Percentiles rank a stretch among this genome's conserved stretches.
These are phyloP conservation scores for Hyposoter dolosus DNA, from an alignment of 2,888 invertebrate genomes.

Conservation along the genomic window DNA sequence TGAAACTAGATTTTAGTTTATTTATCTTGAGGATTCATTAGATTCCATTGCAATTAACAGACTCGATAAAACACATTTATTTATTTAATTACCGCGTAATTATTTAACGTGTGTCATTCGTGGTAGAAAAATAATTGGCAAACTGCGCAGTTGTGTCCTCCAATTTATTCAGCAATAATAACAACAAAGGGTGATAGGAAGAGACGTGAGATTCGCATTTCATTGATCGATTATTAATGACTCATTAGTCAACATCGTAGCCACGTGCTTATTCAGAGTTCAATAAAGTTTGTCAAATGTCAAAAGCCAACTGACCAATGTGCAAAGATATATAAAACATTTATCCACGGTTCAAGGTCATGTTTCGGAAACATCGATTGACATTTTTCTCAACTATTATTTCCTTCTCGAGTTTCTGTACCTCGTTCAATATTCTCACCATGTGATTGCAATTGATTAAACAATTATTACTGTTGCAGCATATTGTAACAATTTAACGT, in stretches of 20 bases:
- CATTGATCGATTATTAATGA: background rate
- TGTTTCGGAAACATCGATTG: background rate
- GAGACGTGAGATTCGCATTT: background rate
- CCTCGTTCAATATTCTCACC: background rate
- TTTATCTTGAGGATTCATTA: background rate
- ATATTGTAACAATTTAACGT: background rate
- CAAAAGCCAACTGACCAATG: slow-evolving; percentile 16
- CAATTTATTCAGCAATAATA: background rate
- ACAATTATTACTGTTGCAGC: background rate
- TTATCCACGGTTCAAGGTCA: slow-evolving; percentile 17
- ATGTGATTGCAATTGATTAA: background rate
- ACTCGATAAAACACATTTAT: background rate
- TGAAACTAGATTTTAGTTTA: background rate
- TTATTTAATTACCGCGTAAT: background rate
- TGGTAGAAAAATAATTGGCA: background rate
- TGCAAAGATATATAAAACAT: background rate
- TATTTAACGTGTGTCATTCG: background rate
- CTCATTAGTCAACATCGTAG: background rate
- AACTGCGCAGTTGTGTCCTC: background rate
- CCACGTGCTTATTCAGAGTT: background rate
- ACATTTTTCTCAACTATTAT: background rate
- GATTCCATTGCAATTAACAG: background rate
- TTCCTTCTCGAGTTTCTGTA: background rate
- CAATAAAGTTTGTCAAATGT: slow-evolving; percentile 35
- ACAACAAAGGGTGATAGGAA: background rate